Base-by-base conservation (phyloP, 2,888 invertebrate species). In the Drosophila atroscutellata region DNA sequence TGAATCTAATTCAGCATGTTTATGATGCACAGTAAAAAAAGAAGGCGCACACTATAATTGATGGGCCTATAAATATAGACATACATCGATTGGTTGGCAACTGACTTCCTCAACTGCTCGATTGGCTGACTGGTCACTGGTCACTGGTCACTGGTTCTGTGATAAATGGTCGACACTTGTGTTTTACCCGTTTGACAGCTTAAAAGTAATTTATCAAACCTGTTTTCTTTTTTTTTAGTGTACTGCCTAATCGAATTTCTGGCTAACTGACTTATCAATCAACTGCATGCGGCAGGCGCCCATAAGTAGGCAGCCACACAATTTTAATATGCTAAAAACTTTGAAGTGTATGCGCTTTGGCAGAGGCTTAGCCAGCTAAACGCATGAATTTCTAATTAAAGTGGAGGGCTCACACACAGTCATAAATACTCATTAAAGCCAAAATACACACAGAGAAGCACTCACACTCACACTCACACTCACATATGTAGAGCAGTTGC, bases 151-250 rank as follows among this genome's bases (percentile, higher is more conserved):
- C 42, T 71, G 80, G n/a, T 49, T 57, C 24, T 61, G 58, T 90
- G 85, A 86, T 89, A 81, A 90, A 86, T 86, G 86, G 58, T 54
- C 39, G 42, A 57, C 66, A 37, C 45, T 65, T 52, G 60, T 72
- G 39, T 59, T 72, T 73, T 57, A 56, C 51, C 60, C 59, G 63
- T 89, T 89, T 78, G 90, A 89, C 85, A 90, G 89, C 82, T 75
- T 66, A 68, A 90, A 83, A 90, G 79, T 79, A 78, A 86, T 86
- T 86, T 86, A 90, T 86, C 90, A 89, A 74, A 56, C 39, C 61
- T 54, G 49, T 39, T 65, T 28, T 51, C 37, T 65, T 45, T n/a
- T 15, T 7, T 42, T 7, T 59, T 45, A 15, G 4, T 15, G 45
- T 24, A 13, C 15, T 50, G 63, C n/a, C 72, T 64, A 58, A 49